Evolutionary conservation across 1,140 invertebrate species (phyloP).

Genomic region (Drosophila dunni): DNA sequence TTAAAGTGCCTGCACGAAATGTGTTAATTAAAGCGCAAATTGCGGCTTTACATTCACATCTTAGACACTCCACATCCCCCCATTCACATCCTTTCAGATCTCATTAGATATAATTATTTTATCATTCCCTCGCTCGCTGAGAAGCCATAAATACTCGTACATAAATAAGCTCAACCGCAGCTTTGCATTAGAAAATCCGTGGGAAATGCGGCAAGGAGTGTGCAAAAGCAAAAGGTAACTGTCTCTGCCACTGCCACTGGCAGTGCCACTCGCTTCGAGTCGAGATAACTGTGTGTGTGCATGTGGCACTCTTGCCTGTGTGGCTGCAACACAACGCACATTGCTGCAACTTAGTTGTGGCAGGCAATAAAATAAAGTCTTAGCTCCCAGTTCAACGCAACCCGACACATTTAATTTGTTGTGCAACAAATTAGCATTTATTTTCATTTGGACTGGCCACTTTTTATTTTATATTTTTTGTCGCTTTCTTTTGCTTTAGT

Average conservation of each 20-base stretch:
- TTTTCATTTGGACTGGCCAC: constrained; percentile 64
- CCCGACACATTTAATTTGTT: constrained; percentile 76
- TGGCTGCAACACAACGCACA: constrained; percentile 43
- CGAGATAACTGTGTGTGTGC: not conserved
- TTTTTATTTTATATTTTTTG: constrained; percentile 47
- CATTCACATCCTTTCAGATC: constrained; percentile 17
- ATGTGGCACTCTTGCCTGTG: not conserved
- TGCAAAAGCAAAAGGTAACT: constrained; percentile 23
- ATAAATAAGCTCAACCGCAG: constrained; percentile 62
- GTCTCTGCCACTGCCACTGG: not conserved
- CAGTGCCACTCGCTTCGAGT: not conserved
- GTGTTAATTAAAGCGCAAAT: constrained; percentile 67
- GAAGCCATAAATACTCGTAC: constrained; percentile 60
- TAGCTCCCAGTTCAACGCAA: constrained; percentile 53
- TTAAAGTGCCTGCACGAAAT: constrained; percentile 67
- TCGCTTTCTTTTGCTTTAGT: not conserved
- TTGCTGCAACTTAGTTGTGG: constrained; percentile 71
- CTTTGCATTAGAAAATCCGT: constrained; percentile 65
- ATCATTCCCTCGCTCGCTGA: constrained; percentile 30
- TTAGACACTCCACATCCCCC: too few relatives aligned
- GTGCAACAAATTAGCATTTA: constrained; percentile 81
- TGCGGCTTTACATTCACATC: constrained; percentile 13
- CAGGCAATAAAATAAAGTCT: constrained; percentile 81
- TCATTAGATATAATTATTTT: constrained; percentile 65
- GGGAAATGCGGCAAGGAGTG: constrained; percentile 3